A percentile compares a stretch with the other conserved stretches of the same genome.
phyloP scores from a whole-genome alignment of 2,113 vertebrate species.

The Thinocorus orbignyianus region DNA sequence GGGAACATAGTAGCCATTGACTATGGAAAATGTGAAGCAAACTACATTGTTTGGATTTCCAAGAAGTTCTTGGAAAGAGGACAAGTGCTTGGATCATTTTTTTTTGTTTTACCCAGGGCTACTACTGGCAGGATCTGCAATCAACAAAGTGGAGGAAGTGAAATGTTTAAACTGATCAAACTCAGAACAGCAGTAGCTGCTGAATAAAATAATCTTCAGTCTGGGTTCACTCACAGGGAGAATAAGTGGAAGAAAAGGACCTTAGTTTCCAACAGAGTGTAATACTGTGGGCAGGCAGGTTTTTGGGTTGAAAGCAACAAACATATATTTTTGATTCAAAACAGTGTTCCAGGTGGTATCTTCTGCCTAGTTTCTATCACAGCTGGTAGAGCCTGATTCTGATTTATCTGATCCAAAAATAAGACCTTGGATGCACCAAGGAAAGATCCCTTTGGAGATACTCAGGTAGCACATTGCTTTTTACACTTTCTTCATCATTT shows the following conservation, averaged over 20 bases:
- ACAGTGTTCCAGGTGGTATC: rapidly evolving
- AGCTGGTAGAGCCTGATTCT: not conserved
- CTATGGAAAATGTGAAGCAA: not conserved
- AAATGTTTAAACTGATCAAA: not conserved
- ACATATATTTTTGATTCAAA: not conserved
- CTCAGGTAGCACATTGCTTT: rapidly evolving
- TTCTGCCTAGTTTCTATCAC: not conserved
- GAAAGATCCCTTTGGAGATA: not conserved
- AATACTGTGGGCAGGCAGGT: not conserved
- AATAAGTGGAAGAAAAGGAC: not conserved
- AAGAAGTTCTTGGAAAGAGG: not conserved
- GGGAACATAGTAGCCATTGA: not conserved
- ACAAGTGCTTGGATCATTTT: not conserved
- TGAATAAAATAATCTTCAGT: not conserved
- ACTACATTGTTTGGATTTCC: not conserved
- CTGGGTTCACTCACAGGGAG: not conserved
- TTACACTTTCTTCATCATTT: not conserved
- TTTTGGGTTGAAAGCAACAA: not conserved
- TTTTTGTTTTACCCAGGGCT: rapidly evolving
- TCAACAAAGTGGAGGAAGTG: not conserved
- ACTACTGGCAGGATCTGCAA: not conserved
- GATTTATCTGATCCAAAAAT: not conserved
- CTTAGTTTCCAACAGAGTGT: not conserved
- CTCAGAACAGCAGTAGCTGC: not conserved
- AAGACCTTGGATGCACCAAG: not conserved